phyloP scores from a whole-genome alignment of 1,140 invertebrate species.

The Scaptomyza graminum region DNA sequence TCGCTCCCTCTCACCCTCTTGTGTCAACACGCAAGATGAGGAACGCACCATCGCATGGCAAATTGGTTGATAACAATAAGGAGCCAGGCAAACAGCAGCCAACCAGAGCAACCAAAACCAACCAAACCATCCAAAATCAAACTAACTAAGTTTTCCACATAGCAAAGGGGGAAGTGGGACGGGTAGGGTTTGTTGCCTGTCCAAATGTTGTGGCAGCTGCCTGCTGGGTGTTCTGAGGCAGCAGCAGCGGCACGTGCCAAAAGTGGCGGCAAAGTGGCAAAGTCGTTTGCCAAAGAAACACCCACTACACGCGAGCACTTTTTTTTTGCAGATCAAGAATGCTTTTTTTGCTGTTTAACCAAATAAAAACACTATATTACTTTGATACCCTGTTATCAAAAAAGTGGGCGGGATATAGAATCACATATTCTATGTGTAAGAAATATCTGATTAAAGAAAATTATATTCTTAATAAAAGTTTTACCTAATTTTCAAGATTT shows the following conservation, averaged over 20 bases:
- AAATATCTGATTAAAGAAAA: too few relatives aligned
- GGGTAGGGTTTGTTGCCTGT: constrained; percentile 3
- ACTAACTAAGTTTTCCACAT: constrained; percentile 59
- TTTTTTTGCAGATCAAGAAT: too few relatives aligned
- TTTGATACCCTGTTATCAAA: constrained; percentile 1
- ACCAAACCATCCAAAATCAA: constrained; percentile 69
- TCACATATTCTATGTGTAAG: too few relatives aligned
- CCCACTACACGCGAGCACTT: neutral
- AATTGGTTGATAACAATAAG: constrained; percentile 72
- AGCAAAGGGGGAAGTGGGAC: neutral
- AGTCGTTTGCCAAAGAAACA: constrained; percentile 62
- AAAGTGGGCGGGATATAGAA: neutral
- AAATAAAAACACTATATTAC: neutral
- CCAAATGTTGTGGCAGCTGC: constrained; percentile 42
- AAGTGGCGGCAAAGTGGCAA: constrained; percentile 52
- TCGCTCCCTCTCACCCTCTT: neutral
- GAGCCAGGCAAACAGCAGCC: constrained; percentile 39
- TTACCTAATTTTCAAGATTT: too few relatives aligned
- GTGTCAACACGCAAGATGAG: constrained; percentile 9
- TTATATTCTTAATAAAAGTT: too few relatives aligned
- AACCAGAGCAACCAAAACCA: constrained; percentile 24
- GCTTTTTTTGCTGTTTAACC: neutral
- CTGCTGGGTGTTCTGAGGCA: neutral
- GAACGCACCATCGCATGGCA: constrained; percentile 49
- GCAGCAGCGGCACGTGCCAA: constrained; percentile 54